These are phyloP conservation scores for Phalanger gymnotis DNA, from an alignment of 2,797 vertebrate species.

Conservation along the genomic window DNA sequence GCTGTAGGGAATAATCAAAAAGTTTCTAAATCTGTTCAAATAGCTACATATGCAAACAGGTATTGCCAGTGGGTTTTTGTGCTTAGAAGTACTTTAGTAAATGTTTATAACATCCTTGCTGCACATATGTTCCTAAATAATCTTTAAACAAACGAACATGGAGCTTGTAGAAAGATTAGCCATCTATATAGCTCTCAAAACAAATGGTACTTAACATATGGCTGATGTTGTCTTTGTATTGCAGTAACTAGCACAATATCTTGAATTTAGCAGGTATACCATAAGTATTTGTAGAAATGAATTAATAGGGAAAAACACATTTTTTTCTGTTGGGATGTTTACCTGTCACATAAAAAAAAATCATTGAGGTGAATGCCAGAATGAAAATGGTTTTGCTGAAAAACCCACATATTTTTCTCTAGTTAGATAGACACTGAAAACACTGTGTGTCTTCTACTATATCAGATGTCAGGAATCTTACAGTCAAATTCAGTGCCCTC, in stretches of 20 bases:
- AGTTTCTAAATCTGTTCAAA: background rate
- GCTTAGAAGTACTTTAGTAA: constrained; percentile 12
- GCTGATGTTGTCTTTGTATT: background rate
- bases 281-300: background rate
- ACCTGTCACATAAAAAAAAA: background rate
- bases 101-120: background rate
- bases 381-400: background rate
- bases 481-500: background rate
- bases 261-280: background rate
- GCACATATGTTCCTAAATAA: background rate
- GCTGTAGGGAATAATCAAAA: background rate
- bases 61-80: background rate
- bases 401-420: background rate
- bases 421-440: constrained; percentile 11
- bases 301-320: background rate
- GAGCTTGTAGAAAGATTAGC: constrained; percentile 9
- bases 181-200: background rate
- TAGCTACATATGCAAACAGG: background rate
- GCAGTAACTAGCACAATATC: background rate
- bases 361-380: background rate
- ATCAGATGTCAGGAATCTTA: background rate
- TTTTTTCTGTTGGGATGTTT: background rate
- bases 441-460: background rate
- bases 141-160: background rate
- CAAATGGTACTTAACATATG: background rate